phyloP scores from a whole-genome alignment of 2,888 invertebrate genomes.

The Melanotus villosus region DNA sequence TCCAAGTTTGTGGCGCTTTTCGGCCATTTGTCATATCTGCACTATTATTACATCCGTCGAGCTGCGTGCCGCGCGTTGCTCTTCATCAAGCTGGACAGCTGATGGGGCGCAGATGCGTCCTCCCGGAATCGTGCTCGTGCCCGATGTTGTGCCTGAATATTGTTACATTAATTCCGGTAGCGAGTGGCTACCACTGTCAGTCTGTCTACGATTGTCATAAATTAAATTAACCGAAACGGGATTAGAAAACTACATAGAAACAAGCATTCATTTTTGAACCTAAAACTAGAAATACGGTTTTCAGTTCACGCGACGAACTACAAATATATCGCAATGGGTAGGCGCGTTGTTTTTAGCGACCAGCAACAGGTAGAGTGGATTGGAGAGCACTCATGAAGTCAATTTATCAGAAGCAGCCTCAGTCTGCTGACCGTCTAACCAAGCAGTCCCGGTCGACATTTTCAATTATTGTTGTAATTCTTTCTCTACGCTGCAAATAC shows the following conservation, averaged over 20 bases:
- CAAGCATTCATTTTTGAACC: background rate
- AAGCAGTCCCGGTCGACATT: conserved; percentile 53
- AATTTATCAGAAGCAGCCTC: conserved; percentile 61
- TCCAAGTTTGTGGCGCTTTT: conserved; percentile 68
- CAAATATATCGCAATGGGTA: conserved; percentile 56
- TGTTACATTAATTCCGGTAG: conserved; percentile 48
- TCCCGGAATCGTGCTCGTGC: conserved; percentile 39
- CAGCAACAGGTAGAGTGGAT: conserved; percentile 63
- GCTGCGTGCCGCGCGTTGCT: conserved; percentile 59
- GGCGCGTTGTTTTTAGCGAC: conserved; percentile 52
- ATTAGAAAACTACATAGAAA: background rate
- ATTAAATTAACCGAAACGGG: conserved; percentile 14
- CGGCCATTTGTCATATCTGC: conserved; percentile 69
- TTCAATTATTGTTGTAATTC: conserved; percentile 54
- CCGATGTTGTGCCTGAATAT: conserved; percentile 44
- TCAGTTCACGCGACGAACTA: conserved; percentile 39
- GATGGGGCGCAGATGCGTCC: conserved; percentile 59
- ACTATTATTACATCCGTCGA: conserved; percentile 67
- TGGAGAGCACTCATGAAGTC: conserved; percentile 63
- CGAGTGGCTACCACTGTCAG: conserved; percentile 27
- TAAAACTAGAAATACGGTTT: background rate
- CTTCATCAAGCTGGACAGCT: conserved; percentile 62
- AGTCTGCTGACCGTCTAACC: conserved; percentile 51
- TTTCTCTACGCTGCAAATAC: conserved; percentile 17
- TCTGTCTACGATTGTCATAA: conserved; percentile 18